Percentiles rank a stretch among this genome's conserved stretches.
phyloP scores from a whole-genome alignment of 2,113 vertebrate species.

The Motacilla tschutschensis region DNA sequence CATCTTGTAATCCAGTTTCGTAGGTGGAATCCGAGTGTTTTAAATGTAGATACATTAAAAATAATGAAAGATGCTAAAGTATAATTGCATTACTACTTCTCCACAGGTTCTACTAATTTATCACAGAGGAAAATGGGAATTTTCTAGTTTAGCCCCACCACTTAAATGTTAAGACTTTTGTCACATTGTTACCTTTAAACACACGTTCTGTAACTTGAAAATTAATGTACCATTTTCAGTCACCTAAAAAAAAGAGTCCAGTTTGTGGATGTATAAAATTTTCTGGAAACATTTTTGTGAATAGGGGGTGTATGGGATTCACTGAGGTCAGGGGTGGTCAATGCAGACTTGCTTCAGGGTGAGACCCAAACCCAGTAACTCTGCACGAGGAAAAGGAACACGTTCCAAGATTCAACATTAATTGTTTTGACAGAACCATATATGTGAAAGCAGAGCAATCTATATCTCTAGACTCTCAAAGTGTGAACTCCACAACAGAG shows the following conservation, averaged over 20 bases:
- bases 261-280: not conserved
- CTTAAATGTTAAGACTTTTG: not conserved
- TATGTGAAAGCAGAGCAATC: slow-evolving; percentile 30
- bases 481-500: slow-evolving; percentile 63
- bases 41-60: slow-evolving; percentile 34
- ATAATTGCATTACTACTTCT: not conserved
- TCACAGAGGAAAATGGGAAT: not conserved
- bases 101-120: not conserved
- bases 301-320: not conserved
- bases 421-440: slow-evolving; percentile 13
- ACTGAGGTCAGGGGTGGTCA: not conserved
- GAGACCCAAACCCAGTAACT: not conserved
- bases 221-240: not conserved
- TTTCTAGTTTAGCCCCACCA: not conserved
- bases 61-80: slow-evolving; percentile 3
- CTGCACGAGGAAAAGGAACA: not conserved
- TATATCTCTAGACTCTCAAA: slow-evolving; percentile 44
- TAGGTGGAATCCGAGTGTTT: slow-evolving; percentile 22
- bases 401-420: not conserved
- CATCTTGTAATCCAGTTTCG: slow-evolving; percentile 56
- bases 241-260: not conserved
- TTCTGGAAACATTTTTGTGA: not conserved
- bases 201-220: not conserved
- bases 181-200: not conserved
- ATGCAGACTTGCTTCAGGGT: not conserved